A percentile compares a stretch with the other conserved stretches of the same genome.
These are phyloP conservation scores for Benitochromis conjunctus DNA, from an alignment of 2,113 vertebrate species.

Conservation along the genomic window DNA sequence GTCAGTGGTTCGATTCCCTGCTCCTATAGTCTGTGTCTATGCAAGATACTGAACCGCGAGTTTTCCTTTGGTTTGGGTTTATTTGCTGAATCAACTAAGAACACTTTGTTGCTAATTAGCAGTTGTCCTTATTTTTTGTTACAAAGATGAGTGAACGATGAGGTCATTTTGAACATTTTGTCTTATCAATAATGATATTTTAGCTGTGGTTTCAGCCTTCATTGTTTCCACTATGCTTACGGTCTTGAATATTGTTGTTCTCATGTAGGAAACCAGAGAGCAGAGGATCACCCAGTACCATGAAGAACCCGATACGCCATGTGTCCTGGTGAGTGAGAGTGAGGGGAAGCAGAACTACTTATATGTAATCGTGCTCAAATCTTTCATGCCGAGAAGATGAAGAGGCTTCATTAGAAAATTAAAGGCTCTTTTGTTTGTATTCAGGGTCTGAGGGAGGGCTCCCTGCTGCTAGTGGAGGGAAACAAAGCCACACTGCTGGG, in stretches of 20 bases:
- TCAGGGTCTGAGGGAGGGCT: slow-evolving; percentile 84
- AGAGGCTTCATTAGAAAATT: not conserved
- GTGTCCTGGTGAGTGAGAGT: slow-evolving; percentile 80
- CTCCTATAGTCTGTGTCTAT: not conserved
- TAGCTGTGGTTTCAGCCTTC: not conserved
- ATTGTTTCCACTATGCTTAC: not conserved
- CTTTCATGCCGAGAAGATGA: not conserved
- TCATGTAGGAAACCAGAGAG: slow-evolving; percentile 81
- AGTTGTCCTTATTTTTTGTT: not conserved
- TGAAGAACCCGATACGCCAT: slow-evolving; percentile 77
- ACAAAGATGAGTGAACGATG: not conserved
- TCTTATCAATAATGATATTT: not conserved
- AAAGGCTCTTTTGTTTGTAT: not conserved
- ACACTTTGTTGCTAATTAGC: not conserved
- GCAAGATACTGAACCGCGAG: not conserved
- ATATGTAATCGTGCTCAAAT: no score
- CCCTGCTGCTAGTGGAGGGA: slow-evolving; percentile 83
- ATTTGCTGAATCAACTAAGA: not conserved
- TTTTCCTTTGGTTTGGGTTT: not conserved
- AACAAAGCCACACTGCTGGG: slow-evolving; percentile 79
- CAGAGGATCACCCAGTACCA: slow-evolving; percentile 84
- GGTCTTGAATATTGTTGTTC: not conserved
- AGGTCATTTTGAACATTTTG: not conserved
- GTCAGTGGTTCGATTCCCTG: not conserved
- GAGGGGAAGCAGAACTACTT: not conserved